Percentiles rank a stretch among this genome's conserved stretches.
Evolutionary conservation across 2,888 invertebrate species (phyloP).

Genomic region (Pandemis heparana): DNA sequence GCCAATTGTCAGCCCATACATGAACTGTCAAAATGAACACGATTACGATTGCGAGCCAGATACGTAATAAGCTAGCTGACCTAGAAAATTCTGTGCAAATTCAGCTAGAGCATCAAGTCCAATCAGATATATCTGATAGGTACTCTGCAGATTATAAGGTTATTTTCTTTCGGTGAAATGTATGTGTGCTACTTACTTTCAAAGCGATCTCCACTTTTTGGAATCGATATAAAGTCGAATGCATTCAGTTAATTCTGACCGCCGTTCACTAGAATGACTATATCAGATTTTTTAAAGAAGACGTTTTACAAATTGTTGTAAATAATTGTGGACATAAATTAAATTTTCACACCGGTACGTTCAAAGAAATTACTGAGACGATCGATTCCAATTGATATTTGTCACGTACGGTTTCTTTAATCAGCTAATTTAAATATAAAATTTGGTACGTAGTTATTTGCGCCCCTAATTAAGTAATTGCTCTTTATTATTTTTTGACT

Average conservation of each 20-base stretch:
- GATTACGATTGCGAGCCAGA: no score
- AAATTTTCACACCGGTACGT: slow-evolving; percentile 42
- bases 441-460: slow-evolving; percentile 12
- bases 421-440: slow-evolving; percentile 24
- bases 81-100: no score
- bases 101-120: no score
- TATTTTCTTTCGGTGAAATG: no score
- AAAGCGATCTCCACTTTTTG: no score
- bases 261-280: background rate
- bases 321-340: slow-evolving; percentile 33
- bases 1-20: no score
- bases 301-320: slow-evolving; percentile 13
- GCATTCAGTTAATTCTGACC: background rate
- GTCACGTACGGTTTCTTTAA: slow-evolving; percentile 31
- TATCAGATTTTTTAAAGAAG: slow-evolving; percentile 9
- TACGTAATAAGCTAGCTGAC: no score
- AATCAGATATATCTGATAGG: no score
- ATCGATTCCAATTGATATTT: slow-evolving; percentile 47
- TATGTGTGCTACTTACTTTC: no score
- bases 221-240: no score
- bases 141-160: no score
- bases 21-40: no score
- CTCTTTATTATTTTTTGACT: slow-evolving; percentile 6
- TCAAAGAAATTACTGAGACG: slow-evolving; percentile 49
- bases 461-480: slow-evolving; percentile 19